Conservation (phyloP, 2,797 vertebrate genomes). For the Gastrophryne carolinensis region DNA sequence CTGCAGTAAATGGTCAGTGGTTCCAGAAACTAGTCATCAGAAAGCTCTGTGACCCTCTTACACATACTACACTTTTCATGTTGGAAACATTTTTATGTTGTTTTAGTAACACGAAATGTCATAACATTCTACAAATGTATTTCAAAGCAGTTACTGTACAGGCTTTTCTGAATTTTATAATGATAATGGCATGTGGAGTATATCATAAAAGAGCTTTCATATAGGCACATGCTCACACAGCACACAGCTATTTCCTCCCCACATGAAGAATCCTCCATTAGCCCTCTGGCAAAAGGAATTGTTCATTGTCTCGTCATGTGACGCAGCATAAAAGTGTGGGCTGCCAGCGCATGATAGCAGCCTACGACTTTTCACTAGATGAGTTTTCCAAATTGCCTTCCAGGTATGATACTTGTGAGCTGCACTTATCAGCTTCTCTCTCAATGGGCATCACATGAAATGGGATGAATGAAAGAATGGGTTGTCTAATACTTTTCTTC, state of each 20-base stretch:
- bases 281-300: constrained; percentile 31
- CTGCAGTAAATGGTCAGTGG: too few relatives aligned
- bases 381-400: constrained; percentile 51
- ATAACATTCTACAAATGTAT: too few relatives aligned
- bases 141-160: too few relatives aligned
- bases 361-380: constrained; percentile 37
- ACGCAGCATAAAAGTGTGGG: constrained; percentile 34
- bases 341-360: constrained; percentile 44
- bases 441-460: constrained; percentile 46
- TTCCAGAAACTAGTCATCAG: too few relatives aligned
- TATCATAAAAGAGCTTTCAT: background rate
- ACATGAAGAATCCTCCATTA: background rate
- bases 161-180: too few relatives aligned
- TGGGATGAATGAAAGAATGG: constrained; percentile 43
- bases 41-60: too few relatives aligned
- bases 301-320: constrained; percentile 49
- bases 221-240: background rate
- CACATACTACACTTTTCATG: too few relatives aligned
- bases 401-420: constrained; percentile 48
- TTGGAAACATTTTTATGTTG: too few relatives aligned
- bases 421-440: constrained; percentile 33
- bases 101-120: too few relatives aligned
- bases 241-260: background rate
- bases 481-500: constrained; percentile 34
- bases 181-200: background rate